Base-by-base conservation (phyloP, 2,888 invertebrate species). In the Conops quadrifasciatus region DNA sequence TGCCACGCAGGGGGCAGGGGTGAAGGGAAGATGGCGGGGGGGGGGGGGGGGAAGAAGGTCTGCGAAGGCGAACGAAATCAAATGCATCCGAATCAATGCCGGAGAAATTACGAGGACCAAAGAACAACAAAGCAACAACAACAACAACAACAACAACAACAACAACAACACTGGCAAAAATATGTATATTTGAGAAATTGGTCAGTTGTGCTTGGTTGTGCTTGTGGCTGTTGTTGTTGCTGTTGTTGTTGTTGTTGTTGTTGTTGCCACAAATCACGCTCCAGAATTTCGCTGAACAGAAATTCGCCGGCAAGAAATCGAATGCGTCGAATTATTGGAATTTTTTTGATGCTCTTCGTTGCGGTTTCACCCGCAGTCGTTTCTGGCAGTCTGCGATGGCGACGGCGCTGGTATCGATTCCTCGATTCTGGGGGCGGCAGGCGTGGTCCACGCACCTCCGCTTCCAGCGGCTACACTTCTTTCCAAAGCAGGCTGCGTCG, bases 361-460 rank as follows among this genome's bases (percentile, higher is more conserved):
- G 53, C 28, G 45, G 5, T 58, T 67, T 45, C 67, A 45, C 58
- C 67, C 58, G 56, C 58, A 58, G 67, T 45, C 58, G 43, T 3
- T 26, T 16, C 21, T n/a, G n/a, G 51, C 53, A 53, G 21, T n/a
- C 21, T 19, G 9, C 53, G 19, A 36, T 7, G 21, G n/a, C n/a
- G n/a, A n/a, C 19, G 16, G n/a, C 43, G 24, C 45, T 49, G 47
- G 63, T 11, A 47, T 63, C 63, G 58, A 16, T 58, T 58, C 26
- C 15, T 36, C 43, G 43, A 15, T 65, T 49, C 15, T 49, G 51
- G 74, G 53, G 73, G 74, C 74, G 73, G 72, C 71, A 75, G 76
- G 77, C 76, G 78, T 77, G 74, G 73, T 74, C 75, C 73, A 71
- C 58, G 64, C 58, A 64, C 74, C 77, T 75, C 77, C 77, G 75